A percentile compares a stretch with the other conserved stretches of the same genome.
Evolutionary conservation across 1,140 invertebrate genomes (phyloP).

Genomic region (Carposina sasakii): DNA sequence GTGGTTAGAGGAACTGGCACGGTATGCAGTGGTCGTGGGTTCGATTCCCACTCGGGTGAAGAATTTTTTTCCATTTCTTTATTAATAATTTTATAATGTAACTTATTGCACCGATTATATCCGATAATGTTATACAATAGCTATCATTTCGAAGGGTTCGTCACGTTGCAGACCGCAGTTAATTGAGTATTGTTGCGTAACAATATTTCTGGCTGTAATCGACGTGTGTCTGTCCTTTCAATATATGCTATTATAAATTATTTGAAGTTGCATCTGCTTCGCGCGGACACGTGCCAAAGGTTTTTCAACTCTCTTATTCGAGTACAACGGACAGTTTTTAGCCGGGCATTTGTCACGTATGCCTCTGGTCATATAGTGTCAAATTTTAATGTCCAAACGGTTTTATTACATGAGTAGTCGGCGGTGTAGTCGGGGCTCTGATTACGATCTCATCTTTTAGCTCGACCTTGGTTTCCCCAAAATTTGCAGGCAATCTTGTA

Average conservation of each 20-base stretch:
- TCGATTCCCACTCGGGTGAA: too few species aligned
- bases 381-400: conserved; percentile 64
- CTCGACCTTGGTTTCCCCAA: conserved; percentile 54
- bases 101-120: conserved; percentile 20
- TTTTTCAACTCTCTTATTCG: conserved; percentile 30
- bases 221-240: conserved; percentile 19
- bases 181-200: conserved; percentile 64
- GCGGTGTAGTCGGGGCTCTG: conserved; percentile 34
- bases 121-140: conserved; percentile 45
- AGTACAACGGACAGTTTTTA: conserved; percentile 29
- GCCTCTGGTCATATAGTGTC: conserved; percentile 52
- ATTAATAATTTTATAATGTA: too few species aligned
- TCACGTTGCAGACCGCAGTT: conserved; percentile 40
- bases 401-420: conserved; percentile 54
- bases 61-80: too few species aligned
- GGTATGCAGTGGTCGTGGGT: too few species aligned
- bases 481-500: too few species aligned
- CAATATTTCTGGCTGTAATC: conserved; percentile 36
- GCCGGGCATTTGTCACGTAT: conserved; percentile 36
- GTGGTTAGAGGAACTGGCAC: too few species aligned
- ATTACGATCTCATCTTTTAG: conserved; percentile 58
- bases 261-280: conserved; percentile 50
- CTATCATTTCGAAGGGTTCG: conserved; percentile 38
- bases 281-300: conserved; percentile 16
- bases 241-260: conserved; percentile 41